A percentile compares a stretch with the other conserved stretches of the same genome.
phyloP scores from a whole-genome alignment of 1,140 invertebrate genomes.

The Conus ventricosus region DNA sequence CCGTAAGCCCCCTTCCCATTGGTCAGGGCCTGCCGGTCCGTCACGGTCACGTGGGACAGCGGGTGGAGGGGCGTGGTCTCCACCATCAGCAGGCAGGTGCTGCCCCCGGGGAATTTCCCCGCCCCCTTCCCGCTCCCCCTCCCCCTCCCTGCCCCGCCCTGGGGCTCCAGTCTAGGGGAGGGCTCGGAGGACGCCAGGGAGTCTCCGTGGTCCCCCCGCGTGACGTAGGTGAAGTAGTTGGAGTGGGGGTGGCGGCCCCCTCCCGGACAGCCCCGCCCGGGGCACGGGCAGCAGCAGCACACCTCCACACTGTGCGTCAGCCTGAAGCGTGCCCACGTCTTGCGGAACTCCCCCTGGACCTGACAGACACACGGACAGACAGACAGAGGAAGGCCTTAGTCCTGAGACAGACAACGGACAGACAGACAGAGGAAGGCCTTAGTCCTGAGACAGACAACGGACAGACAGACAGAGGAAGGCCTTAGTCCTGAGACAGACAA shows the following conservation, averaged over 20 bases:
- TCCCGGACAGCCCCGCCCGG: neutral
- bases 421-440: too few relatives aligned
- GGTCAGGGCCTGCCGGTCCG: neutral
- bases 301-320: slow-evolving; percentile 23
- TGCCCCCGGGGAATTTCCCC: neutral
- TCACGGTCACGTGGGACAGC: neutral
- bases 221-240: neutral
- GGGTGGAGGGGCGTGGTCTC: slow-evolving; percentile 7
- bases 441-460: too few relatives aligned
- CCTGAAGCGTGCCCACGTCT: slow-evolving; percentile 47
- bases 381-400: too few relatives aligned
- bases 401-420: neutral
- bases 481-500: slow-evolving; percentile 64
- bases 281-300: neutral
- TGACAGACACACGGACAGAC: slow-evolving; percentile 68
- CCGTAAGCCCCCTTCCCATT: slow-evolving; percentile 11
- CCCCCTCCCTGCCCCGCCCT: neutral
- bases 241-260: neutral
- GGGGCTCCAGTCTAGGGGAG: neutral
- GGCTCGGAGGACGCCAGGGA: neutral
- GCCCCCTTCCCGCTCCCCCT: neutral
- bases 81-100: neutral
- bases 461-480: too few relatives aligned
- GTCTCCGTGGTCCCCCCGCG: neutral
- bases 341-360: slow-evolving; percentile 52